phyloP scores from a whole-genome alignment of 2,888 invertebrate genomes.

The Zygothrica quintamaculata region DNA sequence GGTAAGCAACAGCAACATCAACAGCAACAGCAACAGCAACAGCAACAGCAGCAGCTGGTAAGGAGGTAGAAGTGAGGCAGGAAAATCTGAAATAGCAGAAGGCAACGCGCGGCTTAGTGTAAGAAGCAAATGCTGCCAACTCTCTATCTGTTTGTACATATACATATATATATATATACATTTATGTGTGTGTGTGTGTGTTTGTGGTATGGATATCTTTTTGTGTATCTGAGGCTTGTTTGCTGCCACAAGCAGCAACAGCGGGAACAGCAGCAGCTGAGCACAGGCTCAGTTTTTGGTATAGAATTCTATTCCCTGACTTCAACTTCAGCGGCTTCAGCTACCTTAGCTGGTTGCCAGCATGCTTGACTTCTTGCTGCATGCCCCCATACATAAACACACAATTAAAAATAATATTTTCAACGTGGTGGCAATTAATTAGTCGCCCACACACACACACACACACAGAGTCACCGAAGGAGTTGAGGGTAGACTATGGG shows the following conservation, averaged over 20 bases:
- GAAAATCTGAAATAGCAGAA: too few relatives aligned
- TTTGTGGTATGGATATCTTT: conserved; percentile 29
- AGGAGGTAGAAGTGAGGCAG: neutral
- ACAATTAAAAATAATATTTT: conserved; percentile 82
- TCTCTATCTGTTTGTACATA: conserved; percentile 3
- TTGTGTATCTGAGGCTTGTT: conserved; percentile 46
- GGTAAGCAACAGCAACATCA: too few relatives aligned
- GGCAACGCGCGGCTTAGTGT: conserved; percentile 29
- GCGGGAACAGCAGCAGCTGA: conserved; percentile 31
- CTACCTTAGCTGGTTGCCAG: conserved; percentile 15
- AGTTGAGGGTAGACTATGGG: conserved; percentile 21
- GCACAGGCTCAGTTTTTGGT: conserved; percentile 31
- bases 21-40: too few relatives aligned
- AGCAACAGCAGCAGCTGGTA: too few relatives aligned
- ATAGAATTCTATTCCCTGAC: conserved; percentile 13
- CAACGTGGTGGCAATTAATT: conserved; percentile 83
- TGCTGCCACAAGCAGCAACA: conserved; percentile 34
- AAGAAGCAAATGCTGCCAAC: conserved; percentile 42
- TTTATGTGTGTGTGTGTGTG: conserved; percentile 8
- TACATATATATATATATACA: conserved; percentile 1
- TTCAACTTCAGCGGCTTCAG: conserved; percentile 23
- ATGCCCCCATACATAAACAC: conserved; percentile 71
- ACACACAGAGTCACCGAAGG: conserved; percentile 4
- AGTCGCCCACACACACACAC: conserved; percentile 54
- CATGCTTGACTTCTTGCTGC: conserved; percentile 12